A percentile compares a stretch with the other conserved stretches of the same genome.
Evolutionary conservation across 2,888 invertebrate species (phyloP).

Genomic region (Drosophila leonis): DNA sequence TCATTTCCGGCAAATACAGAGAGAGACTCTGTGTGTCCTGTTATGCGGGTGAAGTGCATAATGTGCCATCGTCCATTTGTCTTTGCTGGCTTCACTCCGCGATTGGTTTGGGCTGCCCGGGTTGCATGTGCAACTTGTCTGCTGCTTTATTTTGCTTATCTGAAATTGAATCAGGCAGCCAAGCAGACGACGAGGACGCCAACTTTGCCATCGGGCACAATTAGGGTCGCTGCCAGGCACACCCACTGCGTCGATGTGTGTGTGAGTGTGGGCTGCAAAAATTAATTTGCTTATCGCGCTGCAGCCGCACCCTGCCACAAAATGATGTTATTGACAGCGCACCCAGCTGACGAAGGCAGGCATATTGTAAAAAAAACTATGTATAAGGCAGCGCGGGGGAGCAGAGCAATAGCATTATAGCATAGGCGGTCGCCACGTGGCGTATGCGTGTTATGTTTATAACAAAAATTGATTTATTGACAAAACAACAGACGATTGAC

Average conservation of each 20-base stretch:
- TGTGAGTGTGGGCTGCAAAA: constrained; percentile 47
- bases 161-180: constrained; percentile 81
- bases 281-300: constrained; percentile 82
- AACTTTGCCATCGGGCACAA: constrained; percentile 71
- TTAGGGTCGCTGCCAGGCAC: constrained; percentile 64
- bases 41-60: constrained; percentile 75
- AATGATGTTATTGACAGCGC: constrained; percentile 76
- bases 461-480: constrained; percentile 82
- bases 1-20: constrained; percentile 63
- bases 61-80: constrained; percentile 75
- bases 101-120: background rate
- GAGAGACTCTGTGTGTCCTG: constrained; percentile 30
- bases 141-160: constrained; percentile 80
- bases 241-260: background rate
- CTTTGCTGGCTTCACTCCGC: constrained; percentile 49
- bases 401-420: background rate
- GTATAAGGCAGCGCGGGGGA: constrained; percentile 22
- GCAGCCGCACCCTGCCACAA: constrained; percentile 70
- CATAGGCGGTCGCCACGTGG: constrained; percentile 55
- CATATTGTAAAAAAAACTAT: constrained; percentile 53
- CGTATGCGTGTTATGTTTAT: constrained; percentile 79
- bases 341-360: constrained; percentile 16
- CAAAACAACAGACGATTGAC: constrained; percentile 60
- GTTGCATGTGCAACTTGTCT: constrained; percentile 65
- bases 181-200: constrained; percentile 59